Evolutionary conservation across 2,797 vertebrate genomes (phyloP).

Genomic region (Vireo griseus): DNA sequence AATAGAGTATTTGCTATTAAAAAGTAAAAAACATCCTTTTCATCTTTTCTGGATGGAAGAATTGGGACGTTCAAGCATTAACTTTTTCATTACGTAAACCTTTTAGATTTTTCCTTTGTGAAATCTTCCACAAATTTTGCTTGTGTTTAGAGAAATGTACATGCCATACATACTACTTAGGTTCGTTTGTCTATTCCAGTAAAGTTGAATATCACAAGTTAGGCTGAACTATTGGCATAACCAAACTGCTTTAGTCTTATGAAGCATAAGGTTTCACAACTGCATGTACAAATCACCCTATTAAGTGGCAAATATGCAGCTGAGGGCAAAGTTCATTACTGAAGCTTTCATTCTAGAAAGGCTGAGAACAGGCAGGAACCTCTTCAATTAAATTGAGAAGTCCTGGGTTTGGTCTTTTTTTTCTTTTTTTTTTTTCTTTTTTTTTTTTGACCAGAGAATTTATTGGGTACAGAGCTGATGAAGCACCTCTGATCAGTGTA

Average conservation of each 20-base stretch:
- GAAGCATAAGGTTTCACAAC: neutral
- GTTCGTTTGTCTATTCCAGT: neutral
- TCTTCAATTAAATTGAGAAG: neutral
- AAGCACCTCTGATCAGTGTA: neutral
- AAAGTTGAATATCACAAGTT: neutral
- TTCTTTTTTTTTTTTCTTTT: rapidly evolving
- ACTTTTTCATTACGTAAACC: neutral
- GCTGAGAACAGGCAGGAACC: neutral
- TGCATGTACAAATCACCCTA: neutral
- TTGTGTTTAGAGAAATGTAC: neutral
- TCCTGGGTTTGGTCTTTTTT: neutral
- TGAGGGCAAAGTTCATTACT: neutral
- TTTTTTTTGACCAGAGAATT: too few species aligned
- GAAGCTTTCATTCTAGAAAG: neutral
- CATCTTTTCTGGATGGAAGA: neutral
- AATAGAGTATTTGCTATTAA: neutral
- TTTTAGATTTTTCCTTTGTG: neutral
- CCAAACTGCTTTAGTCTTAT: neutral
- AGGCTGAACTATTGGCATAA: neutral
- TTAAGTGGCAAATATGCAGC: neutral
- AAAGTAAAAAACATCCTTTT: neutral
- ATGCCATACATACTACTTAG: rapidly evolving
- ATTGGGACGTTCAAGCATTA: neutral
- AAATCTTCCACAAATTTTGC: neutral
- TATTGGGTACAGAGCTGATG: neutral